Evolutionary conservation across 2,797 vertebrate species (phyloP), one percentile per base, ranked within the genome.

Genomic region (Lacerta bilineata): DNA sequence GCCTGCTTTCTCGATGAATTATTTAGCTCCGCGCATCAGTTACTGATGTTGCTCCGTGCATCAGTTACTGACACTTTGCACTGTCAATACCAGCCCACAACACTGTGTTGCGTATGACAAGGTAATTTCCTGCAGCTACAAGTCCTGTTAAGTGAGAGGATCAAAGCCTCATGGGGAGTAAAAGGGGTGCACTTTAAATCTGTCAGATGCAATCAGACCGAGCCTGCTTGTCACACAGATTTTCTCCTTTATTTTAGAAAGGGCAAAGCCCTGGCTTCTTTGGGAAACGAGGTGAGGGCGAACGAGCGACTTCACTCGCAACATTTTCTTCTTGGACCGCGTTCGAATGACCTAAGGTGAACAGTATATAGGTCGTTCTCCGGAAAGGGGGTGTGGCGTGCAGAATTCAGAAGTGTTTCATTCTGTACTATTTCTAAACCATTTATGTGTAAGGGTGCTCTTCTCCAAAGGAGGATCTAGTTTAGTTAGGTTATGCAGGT

Each of bases 201-300:
- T 97, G 97, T 97, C 97, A 97, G 36, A 95, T 95, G 93, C 93
- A 95, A 96, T 97, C 96, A 98, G 89, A 90, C 84, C 89, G 85
- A 94, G 69, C 46, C 88, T 74, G 68, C 69, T 90, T 91, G 96
- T n/a, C 27, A 0, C 27, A 78, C 46, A 4, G 50, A 55, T 90
- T 93, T 94, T 82, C 27, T 91, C 84, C 13, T 50, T 46, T 84
- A 88, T 43, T 71, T 3, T 78, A 89, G 27, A 85, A 80, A 83
- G 46, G 80, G 88, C 69, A 8, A 87, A 87, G 86, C 76, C 10
- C 23, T 68, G 88, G 79, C 23, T 83, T 82, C 18, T 81, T 59
- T 46, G 89, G 85, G 27, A 90, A 80, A 17, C 1, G 41, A 33
- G 2, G 0, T 2, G 66, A 75, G 72, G 36, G 27, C 71, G 85